Evolutionary conservation across 2,113 vertebrate species (phyloP).

Genomic region (Edolisoma coerulescens): DNA sequence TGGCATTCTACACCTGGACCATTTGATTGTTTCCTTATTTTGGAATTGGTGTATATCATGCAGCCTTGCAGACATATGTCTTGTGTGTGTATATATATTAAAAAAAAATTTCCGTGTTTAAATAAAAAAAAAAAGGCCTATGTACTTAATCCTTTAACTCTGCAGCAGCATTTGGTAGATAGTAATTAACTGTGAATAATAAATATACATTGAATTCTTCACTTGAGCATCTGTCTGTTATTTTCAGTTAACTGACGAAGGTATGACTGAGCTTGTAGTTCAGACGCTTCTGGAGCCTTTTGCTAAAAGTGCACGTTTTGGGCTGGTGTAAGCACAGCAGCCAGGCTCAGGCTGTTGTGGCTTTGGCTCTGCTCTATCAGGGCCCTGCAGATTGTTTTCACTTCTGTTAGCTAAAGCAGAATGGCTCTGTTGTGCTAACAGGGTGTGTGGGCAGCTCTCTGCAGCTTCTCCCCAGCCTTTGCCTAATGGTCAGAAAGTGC

Average conservation of each 20-base stretch:
- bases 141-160: slow-evolving; percentile 85
- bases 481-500: not conserved
- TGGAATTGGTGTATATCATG: slow-evolving; percentile 84
- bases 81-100: slow-evolving; percentile 85
- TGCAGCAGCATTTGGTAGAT: slow-evolving; percentile 81
- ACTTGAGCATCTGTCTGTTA: slow-evolving; percentile 64
- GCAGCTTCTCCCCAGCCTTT: not conserved
- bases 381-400: not conserved
- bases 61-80: slow-evolving; percentile 82
- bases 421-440: accelerated
- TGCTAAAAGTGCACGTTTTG: not conserved
- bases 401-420: not conserved
- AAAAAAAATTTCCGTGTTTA: slow-evolving; percentile 79
- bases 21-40: slow-evolving; percentile 82
- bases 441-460: not conserved
- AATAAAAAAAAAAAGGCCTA: slow-evolving; percentile 74
- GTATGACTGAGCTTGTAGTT: accelerated
- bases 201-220: slow-evolving; percentile 81
- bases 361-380: not conserved
- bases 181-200: slow-evolving; percentile 87
- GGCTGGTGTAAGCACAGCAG: not conserved
- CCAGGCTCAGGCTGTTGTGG: not conserved
- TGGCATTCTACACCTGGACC: slow-evolving; percentile 79
- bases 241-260: slow-evolving; percentile 20
- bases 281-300: not conserved